These are phyloP conservation scores for Pyrgilauda ruficollis DNA, from an alignment of 2,113 vertebrate genomes.

Conservation along the genomic window DNA sequence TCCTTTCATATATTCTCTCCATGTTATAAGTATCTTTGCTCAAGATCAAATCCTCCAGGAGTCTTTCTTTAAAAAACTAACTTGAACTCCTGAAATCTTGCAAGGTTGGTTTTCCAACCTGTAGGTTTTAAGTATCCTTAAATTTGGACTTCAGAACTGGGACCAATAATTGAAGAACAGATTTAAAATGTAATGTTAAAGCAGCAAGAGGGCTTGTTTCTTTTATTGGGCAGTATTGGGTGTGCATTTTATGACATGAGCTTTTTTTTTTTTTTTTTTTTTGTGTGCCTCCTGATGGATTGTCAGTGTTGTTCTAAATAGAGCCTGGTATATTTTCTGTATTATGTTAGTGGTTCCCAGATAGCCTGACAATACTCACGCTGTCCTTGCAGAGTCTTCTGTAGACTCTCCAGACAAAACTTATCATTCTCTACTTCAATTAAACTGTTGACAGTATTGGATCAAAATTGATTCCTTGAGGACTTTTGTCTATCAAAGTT, in stretches of 20 bases:
- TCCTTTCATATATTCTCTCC: neutral
- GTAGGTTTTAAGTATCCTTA: neutral
- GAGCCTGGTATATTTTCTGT: neutral
- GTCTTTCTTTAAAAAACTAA: neutral
- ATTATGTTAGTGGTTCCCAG: neutral
- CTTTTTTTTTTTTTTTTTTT: neutral
- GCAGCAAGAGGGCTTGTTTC: neutral
- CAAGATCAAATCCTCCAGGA: neutral
- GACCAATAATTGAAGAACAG: neutral
- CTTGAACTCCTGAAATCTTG: neutral
- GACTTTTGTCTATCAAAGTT: neutral
- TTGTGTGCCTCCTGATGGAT: neutral
- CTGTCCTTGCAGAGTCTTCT: neutral
- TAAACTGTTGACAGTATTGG: neutral
- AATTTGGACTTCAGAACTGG: neutral
- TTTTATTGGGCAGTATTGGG: neutral
- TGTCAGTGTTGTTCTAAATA: neutral
- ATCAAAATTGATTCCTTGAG: neutral
- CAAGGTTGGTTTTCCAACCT: neutral
- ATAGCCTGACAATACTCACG: neutral
- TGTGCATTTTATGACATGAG: neutral
- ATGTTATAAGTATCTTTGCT: neutral
- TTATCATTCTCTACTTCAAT: neutral
- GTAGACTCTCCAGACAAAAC: neutral
- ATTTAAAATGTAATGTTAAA: neutral